Conservation (phyloP, 2,113 vertebrate genomes). For the Platanista minor region DNA sequence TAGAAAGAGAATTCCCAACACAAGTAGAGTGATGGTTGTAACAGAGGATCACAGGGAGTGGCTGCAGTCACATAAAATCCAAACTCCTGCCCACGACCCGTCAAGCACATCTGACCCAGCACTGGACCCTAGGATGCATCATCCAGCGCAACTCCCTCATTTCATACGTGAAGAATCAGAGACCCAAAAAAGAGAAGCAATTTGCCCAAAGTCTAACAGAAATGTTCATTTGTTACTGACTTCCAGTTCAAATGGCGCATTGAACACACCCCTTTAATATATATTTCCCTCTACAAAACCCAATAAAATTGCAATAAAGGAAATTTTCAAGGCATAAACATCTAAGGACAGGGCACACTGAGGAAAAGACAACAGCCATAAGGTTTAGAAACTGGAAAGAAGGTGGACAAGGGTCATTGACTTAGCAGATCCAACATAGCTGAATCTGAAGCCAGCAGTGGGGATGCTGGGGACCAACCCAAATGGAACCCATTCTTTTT, state of each 20-base stretch:
- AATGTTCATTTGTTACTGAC: not conserved
- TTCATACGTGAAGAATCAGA: not conserved
- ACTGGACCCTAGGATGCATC: not conserved
- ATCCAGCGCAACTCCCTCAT: not conserved
- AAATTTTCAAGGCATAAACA: not conserved
- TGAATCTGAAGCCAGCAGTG: not conserved
- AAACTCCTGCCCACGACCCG: rapidly evolving
- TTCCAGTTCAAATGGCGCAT: no score
- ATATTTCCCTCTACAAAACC: not conserved
- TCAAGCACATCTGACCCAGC: rapidly evolving
- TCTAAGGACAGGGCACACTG: not conserved
- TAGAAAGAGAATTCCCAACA: not conserved
- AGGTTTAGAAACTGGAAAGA: not conserved
- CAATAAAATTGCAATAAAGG: not conserved
- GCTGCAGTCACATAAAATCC: not conserved
- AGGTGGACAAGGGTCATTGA: rapidly evolving
- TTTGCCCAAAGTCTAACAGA: not conserved
- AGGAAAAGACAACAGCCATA: not conserved
- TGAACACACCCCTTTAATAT: not conserved
- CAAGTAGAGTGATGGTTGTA: rapidly evolving
- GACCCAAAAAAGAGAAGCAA: not conserved
- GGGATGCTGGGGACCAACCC: not conserved
- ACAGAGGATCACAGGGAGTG: no score
- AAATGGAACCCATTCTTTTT: rapidly evolving
- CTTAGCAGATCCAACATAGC: not conserved